phyloP scores from a whole-genome alignment of 2,797 vertebrate genomes.

The Decapterus maruadsi region DNA sequence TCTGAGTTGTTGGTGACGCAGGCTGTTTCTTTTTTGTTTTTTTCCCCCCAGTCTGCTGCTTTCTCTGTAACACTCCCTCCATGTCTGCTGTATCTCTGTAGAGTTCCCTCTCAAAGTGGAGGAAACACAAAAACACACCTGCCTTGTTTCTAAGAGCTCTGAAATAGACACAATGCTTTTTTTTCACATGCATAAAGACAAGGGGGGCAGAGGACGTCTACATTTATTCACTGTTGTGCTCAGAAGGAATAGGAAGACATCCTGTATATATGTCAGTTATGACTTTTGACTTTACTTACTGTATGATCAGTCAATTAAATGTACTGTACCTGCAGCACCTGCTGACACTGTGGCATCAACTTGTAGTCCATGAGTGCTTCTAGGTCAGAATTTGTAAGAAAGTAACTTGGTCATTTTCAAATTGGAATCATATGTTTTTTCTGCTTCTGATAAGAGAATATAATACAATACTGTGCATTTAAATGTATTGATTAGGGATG shows the following conservation, averaged over 20 bases:
- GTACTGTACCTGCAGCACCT: not conserved
- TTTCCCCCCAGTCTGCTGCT: not conserved
- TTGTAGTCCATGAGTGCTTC: not conserved
- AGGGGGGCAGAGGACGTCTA: conserved; percentile 3
- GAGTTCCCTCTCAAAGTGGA: not conserved
- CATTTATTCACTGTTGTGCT: conserved; percentile 9
- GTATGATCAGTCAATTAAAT: not conserved
- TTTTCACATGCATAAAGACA: conserved; percentile 16
- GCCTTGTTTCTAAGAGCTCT: conserved; percentile 25
- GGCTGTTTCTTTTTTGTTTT: not conserved
- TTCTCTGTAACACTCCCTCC: conserved; percentile 3
- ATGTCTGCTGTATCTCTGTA: not conserved
- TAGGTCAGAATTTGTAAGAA: not conserved
- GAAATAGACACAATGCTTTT: conserved; percentile 14
- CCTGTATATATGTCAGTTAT: not conserved
- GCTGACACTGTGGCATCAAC: not conserved
- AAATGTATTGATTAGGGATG: not conserved
- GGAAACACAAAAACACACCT: conserved; percentile 23
- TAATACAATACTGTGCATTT: not conserved
- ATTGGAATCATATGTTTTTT: not conserved
- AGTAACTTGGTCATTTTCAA: not conserved
- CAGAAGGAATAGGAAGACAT: not conserved
- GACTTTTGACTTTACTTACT: not conserved
- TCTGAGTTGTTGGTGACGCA: conserved; percentile 1
- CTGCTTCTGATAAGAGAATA: not conserved